Conservation (phyloP, 2,113 vertebrate species). For the Ochotona curzoniae region DNA sequence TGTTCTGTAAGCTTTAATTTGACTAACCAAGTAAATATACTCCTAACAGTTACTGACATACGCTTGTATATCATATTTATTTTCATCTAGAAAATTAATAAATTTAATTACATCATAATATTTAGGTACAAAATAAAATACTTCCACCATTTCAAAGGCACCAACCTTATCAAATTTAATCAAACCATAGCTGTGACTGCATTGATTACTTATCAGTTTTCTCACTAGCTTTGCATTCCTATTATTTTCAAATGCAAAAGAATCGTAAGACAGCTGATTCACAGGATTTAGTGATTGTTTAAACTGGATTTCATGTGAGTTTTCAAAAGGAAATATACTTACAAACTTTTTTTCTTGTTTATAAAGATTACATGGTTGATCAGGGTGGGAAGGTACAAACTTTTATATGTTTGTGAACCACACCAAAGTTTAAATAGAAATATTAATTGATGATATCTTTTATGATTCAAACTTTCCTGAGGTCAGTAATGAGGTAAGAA, state of each 20-base stretch:
- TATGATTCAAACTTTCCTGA: background rate
- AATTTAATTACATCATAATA: background rate
- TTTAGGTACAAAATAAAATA: conserved; percentile 36
- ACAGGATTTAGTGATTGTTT: background rate
- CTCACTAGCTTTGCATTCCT: background rate
- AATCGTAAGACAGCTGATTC: background rate
- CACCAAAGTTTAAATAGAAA: conserved; percentile 29
- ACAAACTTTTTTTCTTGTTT: background rate
- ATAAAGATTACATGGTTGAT: too few relatives aligned
- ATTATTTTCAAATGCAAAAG: background rate
- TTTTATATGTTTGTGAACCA: background rate
- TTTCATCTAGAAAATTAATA: background rate
- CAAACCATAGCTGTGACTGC: background rate
- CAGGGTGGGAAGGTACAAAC: too few relatives aligned
- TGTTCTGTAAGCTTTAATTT: background rate
- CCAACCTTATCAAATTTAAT: conserved; percentile 1
- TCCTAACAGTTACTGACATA: background rate
- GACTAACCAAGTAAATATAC: conserved; percentile 10
- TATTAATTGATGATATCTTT: background rate
- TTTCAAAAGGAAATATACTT: conserved; percentile 8
- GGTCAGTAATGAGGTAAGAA: conserved; percentile 1
- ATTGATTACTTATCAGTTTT: background rate
- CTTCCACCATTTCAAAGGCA: background rate
- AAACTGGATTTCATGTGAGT: background rate
- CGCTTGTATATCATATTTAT: background rate